Base-by-base conservation (phyloP, 2,113 vertebrate species). In the Speoplatyrhinus poulsoni region DNA sequence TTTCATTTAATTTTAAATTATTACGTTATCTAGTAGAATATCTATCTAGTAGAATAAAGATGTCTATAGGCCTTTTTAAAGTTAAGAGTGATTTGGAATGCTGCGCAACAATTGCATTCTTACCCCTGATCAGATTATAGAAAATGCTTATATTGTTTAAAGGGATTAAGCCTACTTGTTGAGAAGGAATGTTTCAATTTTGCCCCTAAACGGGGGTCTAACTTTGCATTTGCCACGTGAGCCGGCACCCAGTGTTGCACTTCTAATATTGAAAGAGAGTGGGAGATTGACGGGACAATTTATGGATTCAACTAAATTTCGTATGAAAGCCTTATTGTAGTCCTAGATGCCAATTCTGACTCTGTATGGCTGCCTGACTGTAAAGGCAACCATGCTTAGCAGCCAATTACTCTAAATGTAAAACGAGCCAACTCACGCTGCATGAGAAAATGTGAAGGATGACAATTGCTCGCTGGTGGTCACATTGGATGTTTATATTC, bases 151-250 rank as follows among this genome's bases (percentile, higher is more conserved):
- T 19, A 86, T 88, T 46, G 67, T 83, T 69, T 91, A 85, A 93
- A 85, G 84, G 84, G 91, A 92, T 93, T 92, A 41, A 41, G 7
- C 36, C 36, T 41, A 90, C 32, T 62, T 56, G 52, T 60, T 65
- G 69, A 68, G 75, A 70, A 77, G 82, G 90, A 91, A 91, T 92
- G 90, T 88, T 90, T 87, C 83, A 87, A 84, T 90, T 85, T 86
- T 86, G 81, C 67, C 75, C 66, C 79, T 85, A 70, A 81, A 83
- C 73, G n/a, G 46, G 61, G 60, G 72, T 46, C 53, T 26, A 7
- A 26, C 71, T 82, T 79, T 81, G 73, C 56, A 70, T 70, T 65
- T 60, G 67, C 19, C 19, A 19, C 19, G 1, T 19, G 26, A 26
- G 26, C 26, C 26, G 26, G 26, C 26, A 19, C 32, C 50, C 33